Conservation (phyloP, 2,888 invertebrate genomes). For the Morpho deidamia region DNA sequence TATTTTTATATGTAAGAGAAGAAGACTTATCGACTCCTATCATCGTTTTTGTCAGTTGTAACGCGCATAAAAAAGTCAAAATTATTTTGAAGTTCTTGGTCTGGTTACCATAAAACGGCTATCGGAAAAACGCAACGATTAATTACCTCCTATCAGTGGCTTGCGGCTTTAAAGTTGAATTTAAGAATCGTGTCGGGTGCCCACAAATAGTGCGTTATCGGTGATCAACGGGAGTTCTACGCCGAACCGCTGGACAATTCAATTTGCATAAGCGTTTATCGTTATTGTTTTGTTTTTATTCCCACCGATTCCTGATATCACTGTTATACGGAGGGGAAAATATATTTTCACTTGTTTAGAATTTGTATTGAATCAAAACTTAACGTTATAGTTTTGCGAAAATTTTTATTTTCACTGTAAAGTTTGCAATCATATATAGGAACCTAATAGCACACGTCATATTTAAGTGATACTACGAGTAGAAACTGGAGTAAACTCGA, state of each 20-base stretch:
- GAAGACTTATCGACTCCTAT: too few relatives aligned
- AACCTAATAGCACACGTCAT: too few relatives aligned
- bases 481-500: too few relatives aligned
- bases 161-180: constrained; percentile 16
- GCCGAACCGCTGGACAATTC: constrained; percentile 39
- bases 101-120: too few relatives aligned
- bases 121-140: not conserved
- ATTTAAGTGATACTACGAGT: too few relatives aligned
- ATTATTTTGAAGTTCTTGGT: too few relatives aligned
- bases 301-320: not conserved
- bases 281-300: constrained; percentile 38
- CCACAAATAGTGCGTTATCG: constrained; percentile 54
- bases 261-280: constrained; percentile 58
- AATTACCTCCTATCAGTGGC: constrained; percentile 1
- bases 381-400: too few relatives aligned
- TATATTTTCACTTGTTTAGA: not conserved
- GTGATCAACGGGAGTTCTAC: constrained; percentile 43
- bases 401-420: too few relatives aligned
- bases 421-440: too few relatives aligned
- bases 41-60: too few relatives aligned
- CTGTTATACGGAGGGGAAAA: not conserved
- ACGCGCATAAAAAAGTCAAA: too few relatives aligned
- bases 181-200: constrained; percentile 33
- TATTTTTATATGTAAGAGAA: too few relatives aligned
- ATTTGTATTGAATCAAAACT: not conserved